Evolutionary conservation across 53 echinoderm and acorn worm genomes (phyloP).

Genomic region (Mesocentrotus franciscanus): DNA sequence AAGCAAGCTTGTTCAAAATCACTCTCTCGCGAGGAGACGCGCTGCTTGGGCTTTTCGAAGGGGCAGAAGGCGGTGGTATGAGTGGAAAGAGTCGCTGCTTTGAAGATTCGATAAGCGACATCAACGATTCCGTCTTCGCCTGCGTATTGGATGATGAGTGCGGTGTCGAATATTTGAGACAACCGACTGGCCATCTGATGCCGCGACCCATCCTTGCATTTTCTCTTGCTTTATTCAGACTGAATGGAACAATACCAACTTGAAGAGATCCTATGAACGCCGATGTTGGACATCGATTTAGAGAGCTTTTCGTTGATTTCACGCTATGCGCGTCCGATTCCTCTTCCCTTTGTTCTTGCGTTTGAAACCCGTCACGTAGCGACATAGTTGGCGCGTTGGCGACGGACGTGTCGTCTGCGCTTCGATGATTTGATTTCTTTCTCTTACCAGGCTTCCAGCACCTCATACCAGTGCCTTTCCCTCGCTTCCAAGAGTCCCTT

Average conservation of each 20-base stretch:
- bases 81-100: slow-evolving; percentile 19
- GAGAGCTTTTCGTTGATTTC: not conserved
- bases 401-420: slow-evolving; percentile 5
- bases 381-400: not conserved
- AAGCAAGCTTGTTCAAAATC: slow-evolving; percentile 71
- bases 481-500: slow-evolving; percentile 53
- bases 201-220: slow-evolving; percentile 5
- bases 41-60: not conserved
- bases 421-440: not conserved
- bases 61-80: not conserved
- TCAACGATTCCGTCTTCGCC: not conserved
- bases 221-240: not conserved
- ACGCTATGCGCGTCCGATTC: slow-evolving; percentile 33
- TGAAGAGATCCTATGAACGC: slow-evolving; percentile 47
- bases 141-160: not conserved
- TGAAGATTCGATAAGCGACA: slow-evolving; percentile 13
- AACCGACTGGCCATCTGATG: slow-evolving; percentile 56
- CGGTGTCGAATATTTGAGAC: slow-evolving; percentile 41
- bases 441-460: slow-evolving; percentile 61
- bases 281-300: not conserved
- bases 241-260: slow-evolving; percentile 45
- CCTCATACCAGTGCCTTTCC: not conserved
- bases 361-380: slow-evolving; percentile 47
- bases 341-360: slow-evolving; percentile 43
- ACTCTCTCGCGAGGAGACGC: slow-evolving; percentile 70